Evolutionary conservation across 2,888 invertebrate genomes (phyloP), one percentile per base, ranked within the genome.

Genomic region (Unio delphinus): DNA sequence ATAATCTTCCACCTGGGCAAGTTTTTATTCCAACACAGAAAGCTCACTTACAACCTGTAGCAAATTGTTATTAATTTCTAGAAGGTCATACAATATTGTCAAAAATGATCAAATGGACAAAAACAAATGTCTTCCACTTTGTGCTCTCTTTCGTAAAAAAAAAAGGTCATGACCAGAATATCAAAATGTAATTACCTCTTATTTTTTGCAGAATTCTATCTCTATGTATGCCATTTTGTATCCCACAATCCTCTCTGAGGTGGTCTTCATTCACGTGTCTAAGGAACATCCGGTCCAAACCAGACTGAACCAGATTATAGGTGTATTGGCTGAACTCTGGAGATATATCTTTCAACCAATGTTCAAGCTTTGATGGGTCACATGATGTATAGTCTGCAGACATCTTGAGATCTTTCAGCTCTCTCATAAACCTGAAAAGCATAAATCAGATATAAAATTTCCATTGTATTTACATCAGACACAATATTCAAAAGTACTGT

Each of bases 311-410:
- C 95, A 99, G 95, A 67, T 95, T 94, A 91, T 99, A 99, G 0
- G 99, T 98, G 91, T 99, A 99, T 81, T 96, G 97, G 65, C 96
- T 95, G 89, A 96, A 97, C 89, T 98, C 97, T 7, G 94, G 93
- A 5, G 96, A 96, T 74, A 98, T 93, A 59, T 92, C 92, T 87
- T 94, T 94, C 61, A 99, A 74, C 88, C 88, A 90, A 68, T 83
- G 79, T 71, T 87, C 85, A 30, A 99, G 92, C 88, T 95, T 95
- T 8, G 95, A 95, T 20, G 94, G 93, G 89, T 99, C 98, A 86
- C 95, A 93, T 70, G 97, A 97, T 78, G 96, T 96, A 90, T 98
- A 99, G 90, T 98, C 98, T 20, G 98, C 96, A 94, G 97, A 95
- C 90, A 95, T 95, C 90, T 98, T 98, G 77, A 99, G 91, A 89